Base-by-base conservation (phyloP, 2,113 vertebrate species). In the Buteo buteo region DNA sequence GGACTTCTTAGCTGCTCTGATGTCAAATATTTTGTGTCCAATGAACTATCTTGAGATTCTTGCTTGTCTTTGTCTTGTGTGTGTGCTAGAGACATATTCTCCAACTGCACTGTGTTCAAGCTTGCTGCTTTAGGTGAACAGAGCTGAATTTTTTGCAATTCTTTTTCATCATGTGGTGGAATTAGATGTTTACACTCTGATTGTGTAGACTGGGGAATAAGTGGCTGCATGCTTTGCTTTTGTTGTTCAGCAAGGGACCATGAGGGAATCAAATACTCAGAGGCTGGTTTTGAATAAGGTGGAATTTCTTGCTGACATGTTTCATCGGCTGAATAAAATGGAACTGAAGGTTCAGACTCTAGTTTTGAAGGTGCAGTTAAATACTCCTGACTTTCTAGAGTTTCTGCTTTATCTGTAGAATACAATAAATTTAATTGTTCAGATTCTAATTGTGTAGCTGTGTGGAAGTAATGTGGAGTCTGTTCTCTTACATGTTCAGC, bases 401-500 rank as follows among this genome's bases (percentile, higher is more conserved):
- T 61, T 82, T 82, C 83, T 76, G 2, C 36, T 90, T 87, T 92
- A 28, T 74, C 86, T 83, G 57, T 59, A 88, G 82, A 86, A 91
- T 61, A 69, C 7, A 96, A 81, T 58, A 95, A 76, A 70, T 88
- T 82, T 88, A 78, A 57, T 73, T 72, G 47, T 85, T 96, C 94
- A 70, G 78, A 71, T 83, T 88, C 79, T 44, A 87, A 44, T 26
- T 80, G 47, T 10, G 11, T 61, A 88, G 76, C 65, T 94, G 90
- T 49, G 65, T 95, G 76, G 38, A 97, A 96, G 32, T 77, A 95
- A 62, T 66, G 86, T 49, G 94, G 69, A 92, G 64, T 12, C 32
- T 94, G 85, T 76, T 97, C 83, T 44, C 55, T 71, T 90, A 88
- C 82, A 80, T 49, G 65, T 71, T 95, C 85, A 81, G 69, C 32